These are phyloP conservation scores for Ophiothrix spiculata DNA, from an alignment of 35 echinoderm and acorn worm species.

Conservation along the genomic window DNA sequence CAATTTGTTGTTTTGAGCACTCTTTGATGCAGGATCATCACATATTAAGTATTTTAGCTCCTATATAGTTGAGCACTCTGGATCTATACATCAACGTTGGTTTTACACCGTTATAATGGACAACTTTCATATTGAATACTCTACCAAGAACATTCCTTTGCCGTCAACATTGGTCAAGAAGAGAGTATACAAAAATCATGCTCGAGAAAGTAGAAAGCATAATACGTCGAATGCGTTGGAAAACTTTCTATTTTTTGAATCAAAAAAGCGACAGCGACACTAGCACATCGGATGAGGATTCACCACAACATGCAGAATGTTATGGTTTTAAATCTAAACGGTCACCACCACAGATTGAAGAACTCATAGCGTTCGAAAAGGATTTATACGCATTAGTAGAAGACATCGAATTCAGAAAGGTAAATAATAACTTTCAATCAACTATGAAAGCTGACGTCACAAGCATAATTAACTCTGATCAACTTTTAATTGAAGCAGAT, in stretches of 20 bases:
- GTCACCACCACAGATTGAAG: background rate
- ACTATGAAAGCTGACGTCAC: background rate
- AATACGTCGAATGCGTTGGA: slow-evolving; percentile 31
- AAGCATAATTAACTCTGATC: background rate
- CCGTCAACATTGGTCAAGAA: background rate
- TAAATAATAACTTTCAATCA: background rate
- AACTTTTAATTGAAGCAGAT: background rate
- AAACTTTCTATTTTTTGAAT: background rate
- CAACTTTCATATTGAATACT: slow-evolving; percentile 26
- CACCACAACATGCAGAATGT: background rate
- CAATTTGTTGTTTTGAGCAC: too few relatives aligned
- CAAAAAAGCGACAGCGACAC: background rate
- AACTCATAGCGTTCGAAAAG: background rate
- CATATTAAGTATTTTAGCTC: too few relatives aligned
- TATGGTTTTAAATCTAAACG: background rate
- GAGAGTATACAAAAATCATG: slow-evolving; percentile 5
- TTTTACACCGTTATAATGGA: slow-evolving; percentile 12
- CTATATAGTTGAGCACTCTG: slow-evolving; percentile 28
- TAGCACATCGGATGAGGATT: background rate
- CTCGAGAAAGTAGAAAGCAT: slow-evolving; percentile 36
- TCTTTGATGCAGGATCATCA: too few relatives aligned
- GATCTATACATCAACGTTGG: background rate
- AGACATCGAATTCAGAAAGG: background rate
- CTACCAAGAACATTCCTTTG: slow-evolving; percentile 28
- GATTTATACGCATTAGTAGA: background rate